Percentiles rank a stretch among this genome's conserved stretches.
Evolutionary conservation across 2,113 vertebrate species (phyloP).

Genomic region (Dromaius novaehollandiae): DNA sequence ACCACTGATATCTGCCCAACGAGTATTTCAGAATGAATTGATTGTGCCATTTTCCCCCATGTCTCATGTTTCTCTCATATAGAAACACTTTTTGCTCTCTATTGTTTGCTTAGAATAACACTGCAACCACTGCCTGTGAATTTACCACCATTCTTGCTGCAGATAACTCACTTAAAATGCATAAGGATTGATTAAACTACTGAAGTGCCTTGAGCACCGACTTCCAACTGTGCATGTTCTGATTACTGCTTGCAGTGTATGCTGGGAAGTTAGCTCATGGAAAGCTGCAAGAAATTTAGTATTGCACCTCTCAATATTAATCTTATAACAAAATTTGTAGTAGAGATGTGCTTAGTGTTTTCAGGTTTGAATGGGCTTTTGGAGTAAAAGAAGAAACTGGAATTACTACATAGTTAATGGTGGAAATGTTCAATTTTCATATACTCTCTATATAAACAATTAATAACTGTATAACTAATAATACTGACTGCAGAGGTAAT

Average conservation of each 20-base stretch:
- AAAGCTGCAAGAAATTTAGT: background rate
- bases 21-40: background rate
- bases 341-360: constrained; percentile 20
- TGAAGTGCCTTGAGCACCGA: constrained; percentile 8
- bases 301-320: background rate
- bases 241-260: constrained; percentile 41
- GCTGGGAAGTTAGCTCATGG: background rate
- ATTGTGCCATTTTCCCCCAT: background rate
- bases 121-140: constrained; percentile 19
- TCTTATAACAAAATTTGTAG: constrained; percentile 30
- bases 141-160: background rate
- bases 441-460: background rate
- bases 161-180: constrained; percentile 70
- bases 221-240: constrained; percentile 54
- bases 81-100: constrained; percentile 45
- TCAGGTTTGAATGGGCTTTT: background rate
- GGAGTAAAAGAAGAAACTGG: background rate
- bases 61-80: constrained; percentile 22
- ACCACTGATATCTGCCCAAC: background rate
- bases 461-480: background rate
- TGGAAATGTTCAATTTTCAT: constrained; percentile 7
- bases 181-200: constrained; percentile 56
- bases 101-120: constrained; percentile 58
- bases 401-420: background rate
- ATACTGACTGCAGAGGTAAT: background rate